Conservation (phyloP, 2,797 vertebrate genomes). For the Chaetophractus vellerosus region DNA sequence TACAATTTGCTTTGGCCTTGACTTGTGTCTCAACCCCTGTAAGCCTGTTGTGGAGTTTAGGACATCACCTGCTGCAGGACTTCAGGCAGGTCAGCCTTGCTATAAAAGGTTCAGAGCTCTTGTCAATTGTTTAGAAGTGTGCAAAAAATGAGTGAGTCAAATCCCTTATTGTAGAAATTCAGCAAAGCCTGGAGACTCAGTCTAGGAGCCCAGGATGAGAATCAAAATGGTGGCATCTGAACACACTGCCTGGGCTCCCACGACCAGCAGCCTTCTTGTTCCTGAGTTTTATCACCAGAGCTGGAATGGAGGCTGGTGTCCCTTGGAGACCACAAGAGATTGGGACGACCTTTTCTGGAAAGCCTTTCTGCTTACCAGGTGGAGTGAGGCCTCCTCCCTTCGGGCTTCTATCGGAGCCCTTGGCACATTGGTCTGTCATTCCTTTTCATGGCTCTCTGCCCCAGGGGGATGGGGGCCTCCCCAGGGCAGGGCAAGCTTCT, state of each 20-base stretch:
- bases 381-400: neutral
- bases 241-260: accelerated
- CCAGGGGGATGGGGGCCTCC: conserved; percentile 14
- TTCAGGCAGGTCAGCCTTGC: neutral
- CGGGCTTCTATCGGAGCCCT: neutral
- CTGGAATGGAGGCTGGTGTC: neutral
- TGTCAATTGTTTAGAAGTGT: conserved; percentile 29
- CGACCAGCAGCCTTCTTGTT: neutral
- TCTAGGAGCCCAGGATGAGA: neutral
- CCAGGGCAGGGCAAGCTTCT: neutral
- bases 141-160: neutral
- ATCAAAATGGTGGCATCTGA: neutral
- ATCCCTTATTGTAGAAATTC: neutral
- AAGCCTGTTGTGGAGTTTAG: neutral
- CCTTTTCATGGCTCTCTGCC: neutral
- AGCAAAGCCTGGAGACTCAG: neutral
- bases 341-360: neutral
- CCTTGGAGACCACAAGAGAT: neutral
- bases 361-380: conserved; percentile 1
- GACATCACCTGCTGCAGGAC: neutral
- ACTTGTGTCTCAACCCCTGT: neutral
- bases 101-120: neutral
- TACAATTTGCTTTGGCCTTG: neutral
- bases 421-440: neutral
- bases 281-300: neutral